phyloP scores from a whole-genome alignment of 2,888 invertebrate genomes.

The Leptinotarsa rubiginosa region DNA sequence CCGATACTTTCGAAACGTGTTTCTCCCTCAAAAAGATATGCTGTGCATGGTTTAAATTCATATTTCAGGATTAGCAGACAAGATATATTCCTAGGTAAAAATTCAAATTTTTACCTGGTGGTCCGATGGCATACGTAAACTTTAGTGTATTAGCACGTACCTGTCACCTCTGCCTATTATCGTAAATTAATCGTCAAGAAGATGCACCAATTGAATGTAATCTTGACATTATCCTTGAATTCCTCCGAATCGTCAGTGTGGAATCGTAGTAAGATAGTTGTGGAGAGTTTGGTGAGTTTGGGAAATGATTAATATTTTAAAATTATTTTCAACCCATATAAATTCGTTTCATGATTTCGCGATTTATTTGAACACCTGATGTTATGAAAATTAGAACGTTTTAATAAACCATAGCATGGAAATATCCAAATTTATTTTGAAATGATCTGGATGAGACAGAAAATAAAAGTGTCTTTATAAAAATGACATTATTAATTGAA shows the following conservation, averaged over 20 bases:
- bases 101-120: background rate
- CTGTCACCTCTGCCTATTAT: background rate
- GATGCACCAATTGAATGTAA: background rate
- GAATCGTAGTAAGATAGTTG: background rate
- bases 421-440: too few relatives aligned
- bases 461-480: too few relatives aligned
- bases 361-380: too few relatives aligned
- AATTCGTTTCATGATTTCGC: too few relatives aligned
- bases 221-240: background rate
- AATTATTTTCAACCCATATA: too few relatives aligned
- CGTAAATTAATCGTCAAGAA: background rate
- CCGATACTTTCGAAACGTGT: slow-evolving; percentile 11
- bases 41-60: slow-evolving; percentile 7
- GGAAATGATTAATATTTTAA: too few relatives aligned
- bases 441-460: too few relatives aligned
- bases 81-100: background rate
- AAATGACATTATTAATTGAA: too few relatives aligned
- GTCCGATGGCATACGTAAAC: background rate
- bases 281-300: background rate
- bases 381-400: too few relatives aligned
- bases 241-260: too few relatives aligned
- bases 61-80: slow-evolving; percentile 11
- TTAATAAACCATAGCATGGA: too few relatives aligned
- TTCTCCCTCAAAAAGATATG: background rate
- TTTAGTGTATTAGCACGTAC: slow-evolving; percentile 11